Base-by-base conservation (phyloP, 2,113 vertebrate species). In the Pelobates fuscus region DNA sequence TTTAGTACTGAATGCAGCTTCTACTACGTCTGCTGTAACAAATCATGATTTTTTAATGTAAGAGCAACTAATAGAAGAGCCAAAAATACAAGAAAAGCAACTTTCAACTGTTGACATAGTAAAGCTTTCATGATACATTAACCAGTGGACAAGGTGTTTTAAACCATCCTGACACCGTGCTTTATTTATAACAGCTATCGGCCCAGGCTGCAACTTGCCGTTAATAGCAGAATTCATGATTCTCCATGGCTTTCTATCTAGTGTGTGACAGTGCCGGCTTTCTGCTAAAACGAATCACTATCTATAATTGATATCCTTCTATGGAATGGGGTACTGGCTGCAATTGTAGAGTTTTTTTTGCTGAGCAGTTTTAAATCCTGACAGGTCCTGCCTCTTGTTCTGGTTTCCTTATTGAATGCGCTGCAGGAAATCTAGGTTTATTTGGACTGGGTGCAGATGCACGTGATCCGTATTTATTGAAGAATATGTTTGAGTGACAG, bases 261-360 rank as follows among this genome's bases (percentile, higher is more conserved):
- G 85, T 80, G 89, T 91, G 94, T 97, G 96, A 98, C 96, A 97
- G 94, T 86, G 86, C 92, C 83, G 94, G 90, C 91, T 80, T 90
- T 90, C 83, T 88, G 94, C 91, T 92, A 91, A 91, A 94, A 93
- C 94, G 94, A 94, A 92, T 91, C 95, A 91, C 96, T 98, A 98
- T 98, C 97, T 98, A 99, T 98, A 98, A 98, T 99, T 99, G 96
- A 98, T 98, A 98, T 98, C 96, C 95, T 95, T 91, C 92, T 84
- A 84, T 88, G 93, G 92, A 98, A 98, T 95, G 91, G 93, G 93
- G 92, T 95, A 89, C 92, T 20, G 89, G 91, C 94, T 92, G 89
- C 91, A 91, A 96, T 92, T 98, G 94, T 95, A 96, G 94, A 93
- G 87, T 91, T 93, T 92, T 91, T 93, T 92, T 93, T 88, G 92